Evolutionary conservation across 2,888 invertebrate genomes (phyloP), one percentile per base, ranked within the genome.

Genomic region (Altica lythri): DNA sequence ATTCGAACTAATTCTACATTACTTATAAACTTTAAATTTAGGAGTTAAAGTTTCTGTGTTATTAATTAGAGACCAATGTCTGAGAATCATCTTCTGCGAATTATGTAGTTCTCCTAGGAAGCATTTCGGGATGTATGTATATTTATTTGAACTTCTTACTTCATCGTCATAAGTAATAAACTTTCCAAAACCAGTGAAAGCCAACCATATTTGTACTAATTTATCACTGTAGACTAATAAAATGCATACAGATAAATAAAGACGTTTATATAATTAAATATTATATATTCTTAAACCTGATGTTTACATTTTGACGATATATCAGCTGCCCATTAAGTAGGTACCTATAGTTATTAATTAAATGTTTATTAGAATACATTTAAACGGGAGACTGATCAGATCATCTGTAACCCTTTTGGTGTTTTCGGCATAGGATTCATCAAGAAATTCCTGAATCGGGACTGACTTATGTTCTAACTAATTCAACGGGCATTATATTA

Each of bases 401-500:
- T n/a, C n/a, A n/a, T n/a, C n/a, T n/a, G n/a, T n/a, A n/a, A 8
- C 38, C 38, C 38, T 38, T 38, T 38, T 38, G n/a, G 19, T 38
- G 38, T 38, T 38, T 38, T 19, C 38, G 6, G 19, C 17, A 19
- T 30, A 6, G 30, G n/a, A 13, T 12, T 4, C 29, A 43, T 46
- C 34, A 32, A 22, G 34, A 35, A 34, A 46, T 46, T 47, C 37
- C 47, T 17, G 38, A 29, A 13, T 19, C 16, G 10, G 17, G 18
- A 29, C 27, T 29, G 13, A 18, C 38, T 38, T 38, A 29, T 38
- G 38, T 18, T 18, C 22, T 25, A 35, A 22, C 22, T 22, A 47
- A 47, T 35, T 47, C 22, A 35, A 47, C 25, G 35, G 25, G 27
- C 10, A 35, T 47, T 47, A 47, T 14, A 25, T 25, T 47, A 35